phyloP scores from a whole-genome alignment of 2,888 invertebrate species.

The Drosophila cracens region DNA sequence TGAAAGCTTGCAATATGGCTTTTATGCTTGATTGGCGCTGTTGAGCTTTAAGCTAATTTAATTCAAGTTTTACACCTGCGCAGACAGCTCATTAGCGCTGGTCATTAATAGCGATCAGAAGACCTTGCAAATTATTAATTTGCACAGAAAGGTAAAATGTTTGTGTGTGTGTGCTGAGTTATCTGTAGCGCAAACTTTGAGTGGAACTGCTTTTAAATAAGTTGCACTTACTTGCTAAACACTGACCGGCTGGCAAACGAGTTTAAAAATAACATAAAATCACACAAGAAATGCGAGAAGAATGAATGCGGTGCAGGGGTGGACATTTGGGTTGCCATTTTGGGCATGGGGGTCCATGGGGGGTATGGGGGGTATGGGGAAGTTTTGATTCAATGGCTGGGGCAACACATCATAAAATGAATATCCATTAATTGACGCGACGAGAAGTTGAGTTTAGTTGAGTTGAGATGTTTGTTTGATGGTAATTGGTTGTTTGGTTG shows the following conservation, averaged over 20 bases:
- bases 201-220: slow-evolving; percentile 45
- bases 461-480: slow-evolving; percentile 13
- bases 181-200: slow-evolving; percentile 28
- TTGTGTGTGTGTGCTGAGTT: slow-evolving; percentile 2
- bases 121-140: slow-evolving; percentile 52
- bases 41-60: slow-evolving; percentile 30
- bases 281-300: slow-evolving; percentile 4
- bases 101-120: slow-evolving; percentile 23
- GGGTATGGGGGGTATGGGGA: slow-evolving; percentile 5
- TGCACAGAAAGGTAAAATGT: slow-evolving; percentile 24
- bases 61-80: slow-evolving; percentile 37
- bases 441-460: slow-evolving; percentile 1
- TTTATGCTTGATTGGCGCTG: not conserved
- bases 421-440: slow-evolving; percentile 57
- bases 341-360: no score
- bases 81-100: slow-evolving; percentile 6
- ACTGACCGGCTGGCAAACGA: slow-evolving; percentile 52
- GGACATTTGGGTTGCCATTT: not conserved
- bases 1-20: slow-evolving; percentile 10
- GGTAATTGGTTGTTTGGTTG: slow-evolving; percentile 5
- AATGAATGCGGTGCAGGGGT: slow-evolving; percentile 25
- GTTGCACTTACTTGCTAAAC: slow-evolving; percentile 76
- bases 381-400: slow-evolving; percentile 12
- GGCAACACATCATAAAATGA: slow-evolving; percentile 60
- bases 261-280: slow-evolving; percentile 45